Conservation (phyloP, 2,113 vertebrate species). For the Antechinus stuartii region DNA sequence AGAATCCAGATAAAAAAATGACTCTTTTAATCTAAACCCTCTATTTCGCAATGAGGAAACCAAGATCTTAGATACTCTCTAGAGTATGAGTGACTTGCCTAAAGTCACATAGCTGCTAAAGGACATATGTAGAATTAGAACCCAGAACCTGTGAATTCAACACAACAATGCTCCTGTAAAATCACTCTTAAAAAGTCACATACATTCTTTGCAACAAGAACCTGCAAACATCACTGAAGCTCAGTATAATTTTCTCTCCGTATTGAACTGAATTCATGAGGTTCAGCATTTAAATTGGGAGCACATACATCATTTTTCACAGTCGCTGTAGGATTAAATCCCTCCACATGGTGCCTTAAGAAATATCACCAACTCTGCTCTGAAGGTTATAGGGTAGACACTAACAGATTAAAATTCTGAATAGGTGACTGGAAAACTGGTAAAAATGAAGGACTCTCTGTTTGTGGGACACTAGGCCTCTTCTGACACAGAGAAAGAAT, state of each 20-base stretch:
- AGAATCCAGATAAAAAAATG: not conserved
- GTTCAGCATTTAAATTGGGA: constrained; percentile 60
- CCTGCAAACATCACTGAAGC: constrained; percentile 63
- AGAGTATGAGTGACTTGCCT: not conserved
- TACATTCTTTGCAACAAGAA: constrained; percentile 30
- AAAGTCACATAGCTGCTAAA: too few species aligned
- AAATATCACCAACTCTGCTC: constrained; percentile 56
- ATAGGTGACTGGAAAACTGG: constrained; percentile 31
- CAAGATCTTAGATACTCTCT: not conserved
- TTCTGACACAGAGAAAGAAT: constrained; percentile 8
- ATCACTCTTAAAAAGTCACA: not conserved
- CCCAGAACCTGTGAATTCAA: not conserved
- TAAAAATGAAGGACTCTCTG: constrained; percentile 42
- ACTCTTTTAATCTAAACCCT: not conserved
- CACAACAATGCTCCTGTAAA: not conserved
- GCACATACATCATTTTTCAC: constrained; percentile 70
- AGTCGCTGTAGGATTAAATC: constrained; percentile 71
- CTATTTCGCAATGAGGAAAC: not conserved
- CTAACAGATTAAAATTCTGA: constrained; percentile 57
- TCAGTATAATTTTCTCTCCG: constrained; percentile 71
- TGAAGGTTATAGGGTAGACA: constrained; percentile 62
- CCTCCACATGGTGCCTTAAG: constrained; percentile 59
- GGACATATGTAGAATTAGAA: not conserved
- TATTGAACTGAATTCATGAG: constrained; percentile 44
- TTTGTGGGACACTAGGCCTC: constrained; percentile 6